Conservation (phyloP, 2,113 vertebrate species). For the Protobothrops mucrosquamatus region DNA sequence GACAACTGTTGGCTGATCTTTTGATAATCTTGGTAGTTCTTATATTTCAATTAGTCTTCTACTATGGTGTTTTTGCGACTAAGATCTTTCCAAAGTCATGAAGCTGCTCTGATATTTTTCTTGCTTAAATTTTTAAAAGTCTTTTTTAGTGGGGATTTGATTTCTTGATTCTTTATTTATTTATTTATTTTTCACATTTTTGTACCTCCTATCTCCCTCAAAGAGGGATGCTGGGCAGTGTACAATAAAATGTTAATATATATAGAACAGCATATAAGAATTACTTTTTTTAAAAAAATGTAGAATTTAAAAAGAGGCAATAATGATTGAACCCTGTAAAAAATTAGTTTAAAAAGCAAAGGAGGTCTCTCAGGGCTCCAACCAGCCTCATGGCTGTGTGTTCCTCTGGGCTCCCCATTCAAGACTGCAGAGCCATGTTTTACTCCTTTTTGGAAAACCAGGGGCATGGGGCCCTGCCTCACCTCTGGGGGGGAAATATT, state of each 20-base stretch:
- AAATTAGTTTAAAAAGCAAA: not conserved
- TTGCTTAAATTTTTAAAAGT: not conserved
- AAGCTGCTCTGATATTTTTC: not conserved
- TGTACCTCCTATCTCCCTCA: not conserved
- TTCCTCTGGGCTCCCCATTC: not conserved
- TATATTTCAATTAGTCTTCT: not conserved
- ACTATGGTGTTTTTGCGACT: not conserved
- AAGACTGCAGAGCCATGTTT: not conserved
- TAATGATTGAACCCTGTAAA: not conserved
- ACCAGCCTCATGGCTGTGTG: not conserved
- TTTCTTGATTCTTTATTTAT: not conserved
- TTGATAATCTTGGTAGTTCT: not conserved
- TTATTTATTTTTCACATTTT: not conserved
- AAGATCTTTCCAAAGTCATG: not conserved
- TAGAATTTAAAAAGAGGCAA: not conserved
- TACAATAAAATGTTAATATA: not conserved
- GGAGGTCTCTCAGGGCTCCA: not conserved
- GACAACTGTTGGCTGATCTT: not conserved
- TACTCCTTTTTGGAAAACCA: not conserved
- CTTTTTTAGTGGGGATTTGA: not conserved
- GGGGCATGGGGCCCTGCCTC: not conserved
- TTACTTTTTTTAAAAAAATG: not conserved
- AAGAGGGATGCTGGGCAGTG: not conserved
- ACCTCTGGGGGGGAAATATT: not conserved
- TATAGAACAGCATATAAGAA: not conserved